A percentile compares a stretch with the other conserved stretches of the same genome.
Evolutionary conservation across 2,113 vertebrate species (phyloP).

Genomic region (Salminus brasiliensis): DNA sequence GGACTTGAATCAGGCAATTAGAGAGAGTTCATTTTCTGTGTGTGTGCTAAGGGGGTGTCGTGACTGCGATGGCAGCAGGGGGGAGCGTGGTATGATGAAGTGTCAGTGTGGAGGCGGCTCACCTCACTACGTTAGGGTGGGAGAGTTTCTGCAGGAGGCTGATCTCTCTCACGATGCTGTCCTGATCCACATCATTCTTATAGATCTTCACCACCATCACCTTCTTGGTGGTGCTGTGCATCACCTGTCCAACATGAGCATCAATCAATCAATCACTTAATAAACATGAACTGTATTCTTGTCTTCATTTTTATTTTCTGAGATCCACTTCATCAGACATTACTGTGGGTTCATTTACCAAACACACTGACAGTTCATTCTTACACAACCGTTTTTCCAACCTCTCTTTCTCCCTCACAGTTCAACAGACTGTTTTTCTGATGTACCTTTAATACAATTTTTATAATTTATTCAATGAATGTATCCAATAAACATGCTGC

Average conservation of each 20-base stretch:
- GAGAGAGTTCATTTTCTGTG: neutral
- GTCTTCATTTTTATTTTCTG: no score
- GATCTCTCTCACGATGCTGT: slow-evolving; percentile 88
- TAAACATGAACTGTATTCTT: no score
- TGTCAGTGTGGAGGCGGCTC: neutral
- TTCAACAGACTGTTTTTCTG: no score
- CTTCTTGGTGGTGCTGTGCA: slow-evolving; percentile 75
- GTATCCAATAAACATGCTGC: no score
- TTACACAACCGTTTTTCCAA: no score
- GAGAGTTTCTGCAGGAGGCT: slow-evolving; percentile 89
- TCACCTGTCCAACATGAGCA: slow-evolving; percentile 70
- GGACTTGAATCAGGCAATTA: neutral
- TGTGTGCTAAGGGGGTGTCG: neutral
- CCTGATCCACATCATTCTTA: slow-evolving; percentile 87
- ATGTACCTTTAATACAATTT: no score
- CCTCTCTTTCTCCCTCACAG: no score
- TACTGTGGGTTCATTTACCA: no score
- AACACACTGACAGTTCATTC: no score
- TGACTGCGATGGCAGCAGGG: slow-evolving; percentile 7
- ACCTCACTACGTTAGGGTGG: slow-evolving; percentile 90
- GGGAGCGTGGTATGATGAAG: slow-evolving; percentile 5
- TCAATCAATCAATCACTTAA: neutral
- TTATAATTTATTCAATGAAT: no score
- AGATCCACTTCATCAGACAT: no score
- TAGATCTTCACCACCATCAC: slow-evolving; percentile 91